Base-by-base conservation (phyloP, 92 coral and sea anemone genomes). In the Blastomussa wellsi region DNA sequence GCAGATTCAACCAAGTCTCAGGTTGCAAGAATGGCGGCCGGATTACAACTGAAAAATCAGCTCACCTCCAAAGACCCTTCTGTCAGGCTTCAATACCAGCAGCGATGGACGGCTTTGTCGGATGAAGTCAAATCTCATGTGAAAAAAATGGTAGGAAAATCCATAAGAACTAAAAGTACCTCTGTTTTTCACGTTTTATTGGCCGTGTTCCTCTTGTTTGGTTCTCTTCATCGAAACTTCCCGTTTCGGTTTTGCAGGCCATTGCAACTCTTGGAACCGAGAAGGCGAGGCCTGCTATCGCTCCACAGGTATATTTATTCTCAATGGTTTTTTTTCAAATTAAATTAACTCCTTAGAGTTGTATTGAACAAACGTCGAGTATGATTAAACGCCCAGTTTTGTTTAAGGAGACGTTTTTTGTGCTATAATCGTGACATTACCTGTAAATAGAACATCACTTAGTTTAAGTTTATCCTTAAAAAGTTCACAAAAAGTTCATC, bases 11-110 rank as follows among this genome's bases (percentile, higher is more conserved):
- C 88, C 22, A 97, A 93, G 79, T 91, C 97, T 49, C 95, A 91
- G 68, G 98, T 97, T 68, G 98, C 98, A 76, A 91, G 99, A 41
- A 97, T 97, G 99, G 99, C 99, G 26, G 99, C 97, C 9, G 99
- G 98, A 14, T 84, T 97, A 60, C 99, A 97, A 78, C 90, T 97
- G 36, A 97, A 97, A 84, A 97, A 97, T 78, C 92, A 89, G 47
- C 93, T 97, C 31, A 97, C 99, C 4, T 94, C 99, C 52, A 97
- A 97, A 85, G 99, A 97, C 84, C 88, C 91, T 2, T 53, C 84
- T 47, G 89, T 97, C 38, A 89, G 95, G 77, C n/a, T 78, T 51
- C 96, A 88, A 51, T 87, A 86, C 83, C 99, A 94, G 55, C 98
- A 93, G 35, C 83, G 98, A 81, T 97, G 99, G 99, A 79, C 94